Base-by-base conservation (phyloP, 2,888 invertebrate genomes). In the Andrena marginata region DNA sequence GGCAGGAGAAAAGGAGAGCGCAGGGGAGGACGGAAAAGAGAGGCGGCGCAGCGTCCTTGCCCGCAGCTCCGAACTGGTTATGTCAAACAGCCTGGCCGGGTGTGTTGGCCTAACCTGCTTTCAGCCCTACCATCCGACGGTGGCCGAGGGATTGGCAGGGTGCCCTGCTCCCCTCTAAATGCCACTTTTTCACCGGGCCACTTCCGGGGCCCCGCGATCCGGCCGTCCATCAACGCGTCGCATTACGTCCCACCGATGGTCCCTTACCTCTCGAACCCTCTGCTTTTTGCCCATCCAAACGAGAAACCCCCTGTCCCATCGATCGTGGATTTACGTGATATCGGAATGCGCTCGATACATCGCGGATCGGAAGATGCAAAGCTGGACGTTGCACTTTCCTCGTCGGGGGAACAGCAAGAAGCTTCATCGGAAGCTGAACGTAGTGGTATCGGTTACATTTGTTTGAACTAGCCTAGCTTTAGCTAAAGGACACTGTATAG, bases 1-100 rank as follows among this genome's bases (percentile, higher is more conserved):
- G 75, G 26, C n/a, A 23, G n/a, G 72, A 62, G 72, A 70, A 59
- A 59, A 67, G 62, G 62, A 69, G 77, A 79, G 49, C 42, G 68
- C 29, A 29, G 8, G 29, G n/a, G 51, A 54, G 49, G 13, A 68
- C 42, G 31, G 59, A 54, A 71, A 64, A 51, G 77, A 67, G 42
- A 64, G 51, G n/a, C 49, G 16, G 35, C 48, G 67, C 26, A 77
- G 73, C 88, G 85, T 87, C 88, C 89, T 89, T 89, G 89, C 88
- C 87, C 85, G 85, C 78, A 88, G 88, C 89, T 87, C 80, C 87
- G 88, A 89, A 89, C 89, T 89, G 89, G 87, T 89, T 89, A 89
- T 87, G 87, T 89, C 89, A 89, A 89, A 87, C 84, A 86, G 86
- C 77, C 82, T 16, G 62, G 60, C 33, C 67, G 75, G 56, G 77